These are phyloP conservation scores for Orchesella cincta DNA, from an alignment of 1,140 invertebrate species.

Conservation along the genomic window DNA sequence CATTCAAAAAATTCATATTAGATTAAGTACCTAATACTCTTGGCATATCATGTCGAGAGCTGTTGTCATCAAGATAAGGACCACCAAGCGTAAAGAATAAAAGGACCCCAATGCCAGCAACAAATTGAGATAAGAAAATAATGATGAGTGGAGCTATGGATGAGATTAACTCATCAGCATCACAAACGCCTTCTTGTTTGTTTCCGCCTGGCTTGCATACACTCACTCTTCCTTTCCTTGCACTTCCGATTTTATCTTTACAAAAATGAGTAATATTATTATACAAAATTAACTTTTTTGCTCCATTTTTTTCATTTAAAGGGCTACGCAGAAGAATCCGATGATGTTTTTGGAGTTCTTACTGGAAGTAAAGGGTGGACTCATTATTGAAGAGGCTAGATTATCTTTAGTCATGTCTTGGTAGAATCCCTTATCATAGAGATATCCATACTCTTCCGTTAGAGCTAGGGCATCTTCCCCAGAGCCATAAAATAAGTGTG, in stretches of 20 bases:
- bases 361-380: no score
- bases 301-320: no score
- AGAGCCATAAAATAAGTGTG: conserved; percentile 73
- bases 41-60: conserved; percentile 68
- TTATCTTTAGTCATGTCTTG: no score
- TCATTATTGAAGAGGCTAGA: no score
- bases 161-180: not conserved
- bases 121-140: conserved; percentile 69
- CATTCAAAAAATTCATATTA: no score
- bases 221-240: not conserved
- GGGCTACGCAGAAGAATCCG: no score
- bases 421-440: no score
- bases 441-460: conserved; percentile 64
- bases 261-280: no score
- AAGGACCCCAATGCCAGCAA: conserved; percentile 69
- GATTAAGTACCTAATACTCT: conserved; percentile 61
- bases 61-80: conserved; percentile 71
- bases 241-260: not conserved
- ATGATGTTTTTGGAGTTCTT: no score
- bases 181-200: conserved; percentile 29
- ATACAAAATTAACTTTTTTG: no score
- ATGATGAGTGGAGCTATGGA: conserved; percentile 62
- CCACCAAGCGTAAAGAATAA: conserved; percentile 69
- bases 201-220: not conserved
- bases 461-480: conserved; percentile 68